phyloP scores from a whole-genome alignment of 2,797 vertebrate genomes.

The Gadopsis bispinosus region DNA sequence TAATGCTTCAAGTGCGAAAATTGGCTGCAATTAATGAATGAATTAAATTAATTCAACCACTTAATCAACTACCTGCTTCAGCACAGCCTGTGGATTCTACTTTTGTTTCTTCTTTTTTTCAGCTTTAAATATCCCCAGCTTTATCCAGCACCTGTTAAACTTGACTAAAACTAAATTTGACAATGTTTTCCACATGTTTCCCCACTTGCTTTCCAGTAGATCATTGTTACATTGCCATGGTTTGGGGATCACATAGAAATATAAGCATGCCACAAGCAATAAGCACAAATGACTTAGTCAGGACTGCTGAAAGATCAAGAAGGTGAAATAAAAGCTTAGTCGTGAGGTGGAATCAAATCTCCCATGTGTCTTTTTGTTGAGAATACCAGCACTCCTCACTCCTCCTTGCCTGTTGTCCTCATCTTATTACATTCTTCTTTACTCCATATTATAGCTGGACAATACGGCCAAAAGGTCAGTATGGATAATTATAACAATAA shows the following conservation, averaged over 20 bases:
- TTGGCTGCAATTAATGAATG: background rate
- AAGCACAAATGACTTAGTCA: background rate
- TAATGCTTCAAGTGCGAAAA: background rate
- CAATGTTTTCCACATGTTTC: background rate
- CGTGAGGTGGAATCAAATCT: background rate
- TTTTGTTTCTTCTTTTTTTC: background rate
- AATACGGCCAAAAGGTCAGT: too few species aligned
- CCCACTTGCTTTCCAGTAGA: background rate
- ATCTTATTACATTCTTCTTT: background rate
- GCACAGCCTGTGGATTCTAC: background rate
- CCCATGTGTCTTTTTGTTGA: background rate
- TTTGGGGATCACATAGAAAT: background rate
- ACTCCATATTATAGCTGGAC: too few species aligned
- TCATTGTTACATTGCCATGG: background rate
- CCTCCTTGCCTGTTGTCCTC: background rate
- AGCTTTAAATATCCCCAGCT: background rate
- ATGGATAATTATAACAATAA: too few species aligned
- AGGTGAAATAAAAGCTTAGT: background rate
- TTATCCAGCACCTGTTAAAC: conserved; percentile 2
- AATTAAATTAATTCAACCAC: background rate
- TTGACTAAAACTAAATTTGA: too few species aligned
- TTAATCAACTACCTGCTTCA: background rate
- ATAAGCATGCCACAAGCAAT: background rate
- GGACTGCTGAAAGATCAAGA: background rate
- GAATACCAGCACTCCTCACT: background rate